Conservation (phyloP, 2,113 vertebrate genomes). For the Pao palembangensis region DNA sequence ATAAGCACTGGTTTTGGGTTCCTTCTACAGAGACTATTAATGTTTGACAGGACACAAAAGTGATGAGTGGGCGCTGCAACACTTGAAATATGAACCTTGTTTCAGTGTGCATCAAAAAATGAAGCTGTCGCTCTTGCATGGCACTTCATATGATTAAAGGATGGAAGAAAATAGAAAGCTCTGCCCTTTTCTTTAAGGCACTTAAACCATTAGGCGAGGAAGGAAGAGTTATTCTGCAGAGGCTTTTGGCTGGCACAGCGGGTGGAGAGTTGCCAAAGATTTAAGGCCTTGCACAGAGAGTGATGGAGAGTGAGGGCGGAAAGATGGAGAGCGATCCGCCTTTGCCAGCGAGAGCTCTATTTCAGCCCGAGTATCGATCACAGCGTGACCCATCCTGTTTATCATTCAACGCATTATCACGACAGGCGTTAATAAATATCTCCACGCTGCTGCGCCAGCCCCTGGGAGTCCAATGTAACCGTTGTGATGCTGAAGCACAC, state of each 20-base stretch:
- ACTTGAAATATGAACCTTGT: conserved; percentile 36
- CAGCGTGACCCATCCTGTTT: conserved; percentile 28
- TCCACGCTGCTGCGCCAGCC: conserved; percentile 6
- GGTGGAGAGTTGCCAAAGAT: conserved; percentile 41
- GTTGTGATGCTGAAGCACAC: conserved; percentile 2
- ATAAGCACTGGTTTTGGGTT: too few relatives aligned
- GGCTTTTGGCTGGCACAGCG: conserved; percentile 47
- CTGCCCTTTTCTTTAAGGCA: conserved; percentile 48
- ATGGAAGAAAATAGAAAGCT: conserved; percentile 37
- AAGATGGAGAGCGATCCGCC: conserved; percentile 12
- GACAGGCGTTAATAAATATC: conserved; percentile 19
- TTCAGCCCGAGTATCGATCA: conserved; percentile 38
- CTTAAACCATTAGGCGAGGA: conserved; percentile 61
- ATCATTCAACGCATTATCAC: conserved; percentile 28
- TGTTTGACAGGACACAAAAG: conserved; percentile 4
- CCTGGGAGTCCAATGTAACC: conserved; percentile 7
- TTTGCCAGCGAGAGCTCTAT: conserved; percentile 14
- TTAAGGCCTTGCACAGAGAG: conserved; percentile 35
- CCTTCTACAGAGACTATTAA: too few relatives aligned
- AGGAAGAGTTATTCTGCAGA: conserved; percentile 54
- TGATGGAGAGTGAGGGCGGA: conserved; percentile 3
- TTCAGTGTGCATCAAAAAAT: conserved; percentile 42
- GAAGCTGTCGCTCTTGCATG: conserved; percentile 43
- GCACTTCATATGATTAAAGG: conserved; percentile 71
- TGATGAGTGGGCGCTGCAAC: conserved; percentile 37